A percentile compares a stretch with the other conserved stretches of the same genome.
These are phyloP conservation scores for Tinea pellionella DNA, from an alignment of 2,888 invertebrate species.

Conservation along the genomic window DNA sequence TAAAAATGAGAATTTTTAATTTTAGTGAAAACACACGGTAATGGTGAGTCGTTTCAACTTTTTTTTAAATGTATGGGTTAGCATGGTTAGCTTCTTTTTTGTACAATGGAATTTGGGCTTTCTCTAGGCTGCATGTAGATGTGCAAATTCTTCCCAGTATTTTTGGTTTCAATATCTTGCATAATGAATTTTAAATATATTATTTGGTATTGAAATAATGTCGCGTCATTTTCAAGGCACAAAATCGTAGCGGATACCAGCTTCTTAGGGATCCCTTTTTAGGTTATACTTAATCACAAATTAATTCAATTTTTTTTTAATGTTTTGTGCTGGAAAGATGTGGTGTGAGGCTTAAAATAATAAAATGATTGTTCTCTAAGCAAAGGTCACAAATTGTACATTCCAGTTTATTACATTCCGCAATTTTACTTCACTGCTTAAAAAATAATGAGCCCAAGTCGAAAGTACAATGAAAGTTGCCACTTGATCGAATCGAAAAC, in stretches of 20 bases:
- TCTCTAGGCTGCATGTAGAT: constrained; percentile 6
- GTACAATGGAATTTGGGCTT: constrained; percentile 7
- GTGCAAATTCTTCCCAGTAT: neutral
- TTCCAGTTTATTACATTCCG: neutral
- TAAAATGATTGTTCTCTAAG: neutral
- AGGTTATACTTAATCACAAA: neutral
- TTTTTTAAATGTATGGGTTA: neutral
- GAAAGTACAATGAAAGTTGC: too few relatives aligned
- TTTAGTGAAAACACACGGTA: neutral
- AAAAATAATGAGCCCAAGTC: too few relatives aligned
- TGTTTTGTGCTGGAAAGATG: constrained; percentile 47
- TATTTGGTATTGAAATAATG: neutral
- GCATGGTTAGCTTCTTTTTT: constrained; percentile 4
- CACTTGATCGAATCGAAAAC: too few relatives aligned
- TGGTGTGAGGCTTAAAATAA: constrained; percentile 42
- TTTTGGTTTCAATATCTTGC: neutral
- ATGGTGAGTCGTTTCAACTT: neutral
- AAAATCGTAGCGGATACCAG: constrained; percentile 37
- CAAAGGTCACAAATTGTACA: neutral
- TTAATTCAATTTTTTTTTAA: neutral
- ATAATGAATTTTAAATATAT: too few relatives aligned
- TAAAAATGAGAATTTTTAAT: neutral
- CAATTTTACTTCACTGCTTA: neutral
- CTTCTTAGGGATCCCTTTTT: neutral
- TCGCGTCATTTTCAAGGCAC: constrained; percentile 43